Conservation (phyloP, 64 coral and sea anemone genomes). For the Trachythela sp. region DNA sequence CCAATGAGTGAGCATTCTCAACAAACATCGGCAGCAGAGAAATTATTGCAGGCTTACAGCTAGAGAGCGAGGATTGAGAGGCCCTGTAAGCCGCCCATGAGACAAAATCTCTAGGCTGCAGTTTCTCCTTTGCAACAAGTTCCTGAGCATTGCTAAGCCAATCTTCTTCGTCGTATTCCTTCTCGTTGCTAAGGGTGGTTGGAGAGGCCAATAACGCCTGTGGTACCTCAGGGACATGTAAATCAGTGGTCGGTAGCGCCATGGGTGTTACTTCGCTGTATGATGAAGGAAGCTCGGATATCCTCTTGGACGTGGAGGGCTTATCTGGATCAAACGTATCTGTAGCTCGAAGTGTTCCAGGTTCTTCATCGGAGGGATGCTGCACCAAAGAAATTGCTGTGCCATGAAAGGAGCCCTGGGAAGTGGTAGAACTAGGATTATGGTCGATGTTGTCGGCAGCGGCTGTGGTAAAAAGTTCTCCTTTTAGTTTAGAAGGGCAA, state of each 20-base stretch:
- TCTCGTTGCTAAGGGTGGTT: not conserved
- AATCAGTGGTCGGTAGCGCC: not conserved
- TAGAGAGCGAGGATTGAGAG: not conserved
- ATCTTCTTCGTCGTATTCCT: not conserved
- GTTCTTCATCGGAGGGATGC: not conserved
- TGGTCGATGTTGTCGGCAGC: slow-evolving; percentile 23
- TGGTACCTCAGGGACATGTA: not conserved
- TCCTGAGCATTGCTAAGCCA: not conserved
- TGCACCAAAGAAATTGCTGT: slow-evolving; percentile 3
- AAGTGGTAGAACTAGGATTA: slow-evolving; percentile 11
- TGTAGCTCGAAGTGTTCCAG: not conserved
- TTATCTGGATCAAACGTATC: not conserved
- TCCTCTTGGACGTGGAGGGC: not conserved
- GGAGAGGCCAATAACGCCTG: not conserved
- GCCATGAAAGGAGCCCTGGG: slow-evolving; percentile 22
- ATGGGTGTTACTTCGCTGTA: not conserved
- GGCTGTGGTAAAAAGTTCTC: slow-evolving; percentile 5
- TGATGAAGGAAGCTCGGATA: not conserved
- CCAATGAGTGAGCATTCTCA: slow-evolving; percentile 26
- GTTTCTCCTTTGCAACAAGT: slow-evolving; percentile 18
- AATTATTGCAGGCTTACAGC: not conserved
- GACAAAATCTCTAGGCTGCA: not conserved
- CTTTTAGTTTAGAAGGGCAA: not conserved
- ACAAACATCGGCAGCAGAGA: slow-evolving; percentile 25
- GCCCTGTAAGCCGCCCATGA: slow-evolving; percentile 35